Evolutionary conservation across 1,140 invertebrate genomes (phyloP).

Genomic region (Wiebesia pumilae): DNA sequence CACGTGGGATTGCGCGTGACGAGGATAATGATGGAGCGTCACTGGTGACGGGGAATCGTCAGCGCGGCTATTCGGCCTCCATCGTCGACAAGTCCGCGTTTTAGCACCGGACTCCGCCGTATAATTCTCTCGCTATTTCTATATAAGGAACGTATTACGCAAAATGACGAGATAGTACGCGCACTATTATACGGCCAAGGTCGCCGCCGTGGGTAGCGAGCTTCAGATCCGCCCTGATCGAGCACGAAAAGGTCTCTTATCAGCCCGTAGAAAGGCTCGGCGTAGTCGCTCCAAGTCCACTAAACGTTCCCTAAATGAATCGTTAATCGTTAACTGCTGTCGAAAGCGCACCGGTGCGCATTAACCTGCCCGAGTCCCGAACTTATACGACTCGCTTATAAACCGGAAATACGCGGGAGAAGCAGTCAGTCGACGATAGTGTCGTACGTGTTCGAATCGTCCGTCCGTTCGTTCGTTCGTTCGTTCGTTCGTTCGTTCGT

Average conservation of each 20-base stretch:
- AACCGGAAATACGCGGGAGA: slow-evolving; percentile 71
- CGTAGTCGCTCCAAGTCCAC: slow-evolving; percentile 55
- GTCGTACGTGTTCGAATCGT: slow-evolving; percentile 66
- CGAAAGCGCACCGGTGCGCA: slow-evolving; percentile 37
- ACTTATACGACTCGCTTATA: slow-evolving; percentile 69
- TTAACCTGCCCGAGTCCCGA: slow-evolving; percentile 53
- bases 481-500: slow-evolving; percentile 65
- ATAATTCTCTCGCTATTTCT: neutral
- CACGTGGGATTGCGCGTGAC: neutral
- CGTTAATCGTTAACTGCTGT: slow-evolving; percentile 73
- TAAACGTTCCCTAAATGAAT: slow-evolving; percentile 74
- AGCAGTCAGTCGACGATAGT: slow-evolving; percentile 20
- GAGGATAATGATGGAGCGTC: slow-evolving; percentile 14
- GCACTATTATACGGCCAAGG: neutral
- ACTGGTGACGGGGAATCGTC: neutral
- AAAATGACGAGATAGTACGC: slow-evolving; percentile 47
- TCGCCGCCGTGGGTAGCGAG: neutral
- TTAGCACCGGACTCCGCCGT: slow-evolving; percentile 13
- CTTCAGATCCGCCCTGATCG: slow-evolving; percentile 27
- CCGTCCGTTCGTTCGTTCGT: slow-evolving; percentile 64
- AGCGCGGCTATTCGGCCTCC: neutral
- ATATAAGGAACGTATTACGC: slow-evolving; percentile 39
- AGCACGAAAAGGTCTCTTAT: slow-evolving; percentile 44
- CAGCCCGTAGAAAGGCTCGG: slow-evolving; percentile 56
- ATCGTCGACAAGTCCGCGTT: neutral